phyloP scores from a whole-genome alignment of 1,140 invertebrate genomes.

The Archegozetes longisetosus region DNA sequence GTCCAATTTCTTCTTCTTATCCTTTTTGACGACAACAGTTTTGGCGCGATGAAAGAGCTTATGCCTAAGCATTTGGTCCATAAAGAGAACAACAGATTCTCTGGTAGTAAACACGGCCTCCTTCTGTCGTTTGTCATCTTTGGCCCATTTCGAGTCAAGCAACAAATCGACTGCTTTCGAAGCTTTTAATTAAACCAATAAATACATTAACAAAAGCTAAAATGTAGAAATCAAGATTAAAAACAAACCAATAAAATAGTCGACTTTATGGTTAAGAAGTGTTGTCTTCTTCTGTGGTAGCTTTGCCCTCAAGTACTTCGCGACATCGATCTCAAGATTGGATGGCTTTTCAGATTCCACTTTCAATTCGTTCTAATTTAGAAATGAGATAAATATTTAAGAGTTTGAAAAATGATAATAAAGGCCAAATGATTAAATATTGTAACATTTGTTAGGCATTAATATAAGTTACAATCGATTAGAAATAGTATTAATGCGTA shows the following conservation, averaged over 20 bases:
- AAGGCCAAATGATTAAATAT: neutral
- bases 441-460: neutral
- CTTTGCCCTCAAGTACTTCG: constrained; percentile 83
- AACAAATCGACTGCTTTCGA: constrained; percentile 75
- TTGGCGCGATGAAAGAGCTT: constrained; percentile 89
- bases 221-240: constrained; percentile 7
- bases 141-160: constrained; percentile 78
- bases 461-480: neutral
- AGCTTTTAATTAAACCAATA: constrained; percentile 26
- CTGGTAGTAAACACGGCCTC: constrained; percentile 62
- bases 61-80: constrained; percentile 55
- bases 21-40: constrained; percentile 55
- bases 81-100: constrained; percentile 41
- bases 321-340: constrained; percentile 80
- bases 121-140: constrained; percentile 39
- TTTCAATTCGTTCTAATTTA: constrained; percentile 30
- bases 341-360: constrained; percentile 48
- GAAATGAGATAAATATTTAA: neutral
- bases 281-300: constrained; percentile 86
- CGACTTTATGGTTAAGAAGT: constrained; percentile 84
- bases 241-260: constrained; percentile 75
- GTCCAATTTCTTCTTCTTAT: constrained; percentile 36
- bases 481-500: neutral
- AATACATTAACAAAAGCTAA: constrained; percentile 8
- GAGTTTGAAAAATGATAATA: neutral